Percentiles rank a stretch among this genome's conserved stretches.
Evolutionary conservation across 2,888 invertebrate species (phyloP).

Genomic region (Anaspis maculata): DNA sequence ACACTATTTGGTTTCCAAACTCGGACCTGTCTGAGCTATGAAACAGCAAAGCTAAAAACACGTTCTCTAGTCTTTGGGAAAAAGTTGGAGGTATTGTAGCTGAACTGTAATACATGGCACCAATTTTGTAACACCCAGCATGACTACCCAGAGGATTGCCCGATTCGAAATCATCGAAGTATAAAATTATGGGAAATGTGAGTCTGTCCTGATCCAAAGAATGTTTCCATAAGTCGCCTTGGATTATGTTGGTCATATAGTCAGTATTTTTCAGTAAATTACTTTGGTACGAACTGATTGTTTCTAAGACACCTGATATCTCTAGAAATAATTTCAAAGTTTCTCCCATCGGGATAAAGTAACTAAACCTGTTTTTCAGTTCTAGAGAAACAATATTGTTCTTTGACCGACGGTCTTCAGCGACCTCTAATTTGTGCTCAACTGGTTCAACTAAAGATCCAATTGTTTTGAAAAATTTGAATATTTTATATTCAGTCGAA

Average conservation of each 20-base stretch:
- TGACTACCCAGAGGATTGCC: slow-evolving; percentile 3
- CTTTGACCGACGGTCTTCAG: not conserved
- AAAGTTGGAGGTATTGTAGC: slow-evolving; percentile 2
- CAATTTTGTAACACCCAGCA: not conserved
- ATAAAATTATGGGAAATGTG: slow-evolving; percentile 1
- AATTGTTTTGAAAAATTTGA: not conserved
- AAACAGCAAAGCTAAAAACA: slow-evolving; percentile 4
- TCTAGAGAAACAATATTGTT: not conserved
- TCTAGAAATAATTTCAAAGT: not conserved
- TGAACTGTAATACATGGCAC: slow-evolving; percentile 1
- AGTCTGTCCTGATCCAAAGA: not conserved
- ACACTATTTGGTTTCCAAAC: slow-evolving; percentile 3
- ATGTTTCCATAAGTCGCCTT: not conserved
- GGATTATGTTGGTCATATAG: not conserved
- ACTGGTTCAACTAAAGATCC: not conserved
- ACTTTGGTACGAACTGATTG: not conserved
- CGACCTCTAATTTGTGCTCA: not conserved
- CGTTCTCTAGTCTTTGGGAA: not conserved
- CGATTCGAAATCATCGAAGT: slow-evolving; percentile 4
- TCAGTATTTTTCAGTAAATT: not conserved
- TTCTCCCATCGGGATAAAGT: not conserved
- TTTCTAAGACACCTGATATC: not conserved
- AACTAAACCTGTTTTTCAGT: not conserved
- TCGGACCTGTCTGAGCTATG: slow-evolving; percentile 1
- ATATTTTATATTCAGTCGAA: not conserved